Evolutionary conservation across 2,888 invertebrate genomes (phyloP), one percentile per base, ranked within the genome.

Genomic region (Tipula lateralis): DNA sequence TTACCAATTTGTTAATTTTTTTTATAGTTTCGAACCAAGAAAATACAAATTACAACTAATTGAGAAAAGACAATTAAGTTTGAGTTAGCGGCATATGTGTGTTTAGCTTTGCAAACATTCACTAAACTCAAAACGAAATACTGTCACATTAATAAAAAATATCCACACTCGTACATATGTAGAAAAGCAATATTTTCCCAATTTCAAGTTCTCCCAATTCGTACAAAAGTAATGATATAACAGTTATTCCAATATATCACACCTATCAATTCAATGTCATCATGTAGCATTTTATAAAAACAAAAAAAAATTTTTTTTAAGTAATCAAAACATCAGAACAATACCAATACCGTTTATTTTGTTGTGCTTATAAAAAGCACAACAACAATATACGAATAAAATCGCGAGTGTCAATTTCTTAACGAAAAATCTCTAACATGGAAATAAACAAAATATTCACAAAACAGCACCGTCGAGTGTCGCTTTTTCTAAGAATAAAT

Each of bases 401-500:
- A 66, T 66, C 66, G 66, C 66, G 66, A 66, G 66, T 66, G 66
- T 66, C 66, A 66, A 24, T 24, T 66, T 66, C 66, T 66, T 24
- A 66, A 66, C 66, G n/a, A 66, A 66, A 66, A 66, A 66, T 66
- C 66, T 66, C 66, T 66, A 66, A 66, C 66, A 66, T 66, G 66
- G 24, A 66, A 66, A 66, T 24, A 66, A 24, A 66, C 3, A 44
- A 1, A 39, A 66, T 24, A 24, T 66, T 66, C 66, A 66, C 9
- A 44, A 66, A 66, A 66, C 66, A 66, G 24, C 66, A 24, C 66
- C 3, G 66, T 66, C 66, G 66, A 66, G 66, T 66, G 66, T 66
- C 66, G 6, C 66, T 66, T 66, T 66, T 66, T 66, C 66, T 66
- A 66, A 66, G 66, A 66, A 66, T 66, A 24, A n/a, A 12, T 66